Conservation (phyloP, 1,140 invertebrate genomes). For the Formica exsecta region DNA sequence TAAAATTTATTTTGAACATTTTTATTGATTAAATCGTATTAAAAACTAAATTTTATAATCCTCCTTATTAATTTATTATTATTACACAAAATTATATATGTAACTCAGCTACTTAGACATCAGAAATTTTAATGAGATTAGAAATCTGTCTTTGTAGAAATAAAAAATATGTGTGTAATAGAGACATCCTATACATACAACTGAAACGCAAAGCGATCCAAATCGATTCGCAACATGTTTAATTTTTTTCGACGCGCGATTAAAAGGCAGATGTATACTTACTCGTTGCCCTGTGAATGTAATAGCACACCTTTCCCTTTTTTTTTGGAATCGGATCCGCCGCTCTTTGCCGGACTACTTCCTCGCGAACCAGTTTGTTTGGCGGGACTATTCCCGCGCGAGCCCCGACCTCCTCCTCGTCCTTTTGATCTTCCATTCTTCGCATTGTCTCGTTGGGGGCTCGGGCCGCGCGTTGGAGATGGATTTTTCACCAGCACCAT, state of each 20-base stretch:
- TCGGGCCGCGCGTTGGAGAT: constrained; percentile 76
- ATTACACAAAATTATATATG: too few species aligned
- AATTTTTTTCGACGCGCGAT: background rate
- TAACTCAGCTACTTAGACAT: background rate
- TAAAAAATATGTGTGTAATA: background rate
- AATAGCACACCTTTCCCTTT: constrained; percentile 76
- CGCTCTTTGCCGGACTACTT: constrained; percentile 76
- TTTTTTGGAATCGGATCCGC: constrained; percentile 67
- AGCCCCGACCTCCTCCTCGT: constrained; percentile 59
- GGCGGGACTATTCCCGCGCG: constrained; percentile 76
- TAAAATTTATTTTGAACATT: too few species aligned
- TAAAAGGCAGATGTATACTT: constrained; percentile 63
- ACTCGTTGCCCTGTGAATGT: constrained; percentile 84
- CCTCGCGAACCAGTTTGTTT: constrained; percentile 73
- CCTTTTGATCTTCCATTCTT: constrained; percentile 50
- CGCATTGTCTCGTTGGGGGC: constrained; percentile 68
- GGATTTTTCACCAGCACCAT: constrained; percentile 82
- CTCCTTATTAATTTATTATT: too few species aligned
- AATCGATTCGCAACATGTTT: constrained; percentile 17
- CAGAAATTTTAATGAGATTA: background rate
- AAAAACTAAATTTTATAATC: too few species aligned
- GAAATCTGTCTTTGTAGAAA: background rate
- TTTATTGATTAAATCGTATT: too few species aligned
- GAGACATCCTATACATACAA: background rate
- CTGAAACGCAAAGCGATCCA: background rate